Base-by-base conservation (phyloP, 1,140 invertebrate species). In the Euwallacea similis region DNA sequence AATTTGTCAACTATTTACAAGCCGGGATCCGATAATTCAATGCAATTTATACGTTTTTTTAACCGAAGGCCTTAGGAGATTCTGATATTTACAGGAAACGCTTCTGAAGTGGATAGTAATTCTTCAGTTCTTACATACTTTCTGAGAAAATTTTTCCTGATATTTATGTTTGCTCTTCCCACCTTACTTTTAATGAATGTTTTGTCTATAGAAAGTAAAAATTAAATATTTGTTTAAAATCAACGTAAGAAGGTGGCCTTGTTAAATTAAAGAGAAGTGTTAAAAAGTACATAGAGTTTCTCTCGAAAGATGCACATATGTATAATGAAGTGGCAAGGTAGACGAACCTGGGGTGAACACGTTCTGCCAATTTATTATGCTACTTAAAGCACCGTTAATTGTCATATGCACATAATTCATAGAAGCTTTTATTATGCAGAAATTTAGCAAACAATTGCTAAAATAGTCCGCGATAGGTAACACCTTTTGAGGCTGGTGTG, bases 1-100 rank as follows among this genome's bases (percentile, higher is more conserved):
- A 56, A 66, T 66, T 66, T 53, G 54, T 62, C 60, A 44, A 66
- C 42, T 62, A 62, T 13, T 62, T 56, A 66, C 13, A 66, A 66
- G 64, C 11, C 15, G 44, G 10, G 41, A 46, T 66, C 64, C 64
- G n/a, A 4, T 15, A 15, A 67, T 58, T 60, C 43, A 42, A 67
- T 67, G 41, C 44, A 67, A 67, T 67, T 67, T 67, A 67, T 58
- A 43, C 43, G 42, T 58, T 67, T 58, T 44, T 33, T 50, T 11
- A 50, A 3, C 9, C 9, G 46, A 13, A 50, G 13, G 9, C 13
- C 13, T 50, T 50, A 50, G 13, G 13, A 11, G 9, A 50, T 13
- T 50, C 13, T 50, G 2, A 11, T 11, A 50, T 50, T 13, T 50
- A 7, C 13, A 13, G 46, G 13, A 50, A 33, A 33, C 4, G 21